Evolutionary conservation across 2,888 invertebrate species (phyloP), one percentile per base, ranked within the genome.

Genomic region (Morpho deidamia): DNA sequence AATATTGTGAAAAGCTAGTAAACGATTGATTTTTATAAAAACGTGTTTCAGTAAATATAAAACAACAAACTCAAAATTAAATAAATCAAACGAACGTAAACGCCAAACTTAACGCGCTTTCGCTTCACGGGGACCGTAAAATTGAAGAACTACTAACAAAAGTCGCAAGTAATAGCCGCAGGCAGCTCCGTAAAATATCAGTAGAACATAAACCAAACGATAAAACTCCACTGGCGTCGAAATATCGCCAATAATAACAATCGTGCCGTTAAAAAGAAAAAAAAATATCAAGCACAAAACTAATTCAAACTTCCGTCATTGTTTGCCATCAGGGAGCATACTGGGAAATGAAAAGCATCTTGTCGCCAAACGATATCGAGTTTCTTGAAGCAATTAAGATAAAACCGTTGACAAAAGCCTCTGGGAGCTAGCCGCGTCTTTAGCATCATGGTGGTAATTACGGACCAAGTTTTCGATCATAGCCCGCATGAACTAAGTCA

Each of bases 311-410:
- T 85, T 83, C 76, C 71, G 76, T 80, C 81, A 80, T 83, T 83
- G 83, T 84, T 83, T 78, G 77, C 79, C 79, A 70, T 69, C 70
- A 67, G 74, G 76, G 75, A 76, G 70, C 67, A 66, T 70, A 70
- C 72, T 70, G 70, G 74, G 72, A 78, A 77, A 83, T 83, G 84
- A 86, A 85, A 85, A 85, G 79, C 83, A 83, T 82, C 82, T 81
- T 85, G 84, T 86, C 82, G 79, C 78, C 78, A 75, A 84, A 81
- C 82, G 85, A 83, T 84, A 86, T 84, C 79, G 83, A 86, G 83
- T 85, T 87, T 84, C 86, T 81, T 79, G 74, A 83, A 86, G 84
- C 83, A 84, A 86, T 88, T 87, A 86, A 84, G 86, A 85, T 86
- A 85, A 86, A 83, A 80, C 80, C 76, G 76, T 73, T 71, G 79